phyloP scores from a whole-genome alignment of 2,113 vertebrate genomes.

The Corythoichthys haematopterus region DNA sequence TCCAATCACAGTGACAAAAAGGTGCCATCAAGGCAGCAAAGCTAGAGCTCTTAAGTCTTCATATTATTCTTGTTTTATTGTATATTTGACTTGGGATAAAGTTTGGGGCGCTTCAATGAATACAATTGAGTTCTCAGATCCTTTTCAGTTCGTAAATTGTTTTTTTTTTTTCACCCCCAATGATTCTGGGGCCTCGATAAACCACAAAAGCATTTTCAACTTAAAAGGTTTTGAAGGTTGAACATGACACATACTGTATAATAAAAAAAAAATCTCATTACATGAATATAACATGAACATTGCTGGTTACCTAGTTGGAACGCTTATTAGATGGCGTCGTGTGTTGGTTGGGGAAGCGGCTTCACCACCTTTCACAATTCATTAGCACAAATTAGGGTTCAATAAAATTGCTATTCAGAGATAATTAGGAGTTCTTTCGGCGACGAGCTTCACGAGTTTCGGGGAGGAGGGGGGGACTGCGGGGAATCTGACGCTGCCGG shows the following conservation, averaged over 20 bases:
- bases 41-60: neutral
- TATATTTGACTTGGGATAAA: neutral
- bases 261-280: neutral
- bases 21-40: neutral
- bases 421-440: constrained; percentile 80
- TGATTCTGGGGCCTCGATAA: neutral
- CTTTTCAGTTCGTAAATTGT: neutral
- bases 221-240: neutral
- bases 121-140: neutral
- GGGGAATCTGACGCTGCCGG: neutral
- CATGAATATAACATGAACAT: neutral
- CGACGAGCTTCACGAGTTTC: constrained; percentile 19
- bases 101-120: neutral
- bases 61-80: neutral
- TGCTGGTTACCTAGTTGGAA: constrained; percentile 3
- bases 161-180: too few species aligned
- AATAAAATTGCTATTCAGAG: constrained; percentile 85
- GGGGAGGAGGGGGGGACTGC: neutral
- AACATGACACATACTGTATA: neutral
- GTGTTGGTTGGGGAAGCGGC: constrained; percentile 10
- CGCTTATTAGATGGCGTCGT: constrained; percentile 39
- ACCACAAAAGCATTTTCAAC: neutral
- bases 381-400: constrained; percentile 86
- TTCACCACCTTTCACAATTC: constrained; percentile 78
- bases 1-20: constrained; percentile 44